Evolutionary conservation across 1,140 invertebrate species (phyloP).

Genomic region (Drosophila oshimai): DNA sequence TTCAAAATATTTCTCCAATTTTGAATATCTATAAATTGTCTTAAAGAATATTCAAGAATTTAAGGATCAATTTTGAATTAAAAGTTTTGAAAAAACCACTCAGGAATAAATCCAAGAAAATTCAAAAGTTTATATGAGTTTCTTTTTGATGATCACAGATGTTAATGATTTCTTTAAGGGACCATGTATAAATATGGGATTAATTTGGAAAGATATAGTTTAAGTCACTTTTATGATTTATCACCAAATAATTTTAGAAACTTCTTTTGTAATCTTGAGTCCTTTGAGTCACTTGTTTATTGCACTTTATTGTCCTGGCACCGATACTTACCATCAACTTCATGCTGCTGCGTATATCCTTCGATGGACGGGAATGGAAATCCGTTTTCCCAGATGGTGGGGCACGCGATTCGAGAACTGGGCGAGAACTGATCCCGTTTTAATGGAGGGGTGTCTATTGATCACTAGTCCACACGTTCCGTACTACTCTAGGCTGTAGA

Average conservation of each 20-base stretch:
- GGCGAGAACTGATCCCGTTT: conserved; percentile 39
- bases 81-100: too few species aligned
- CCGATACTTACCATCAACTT: conserved; percentile 72
- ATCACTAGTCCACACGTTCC: conserved; percentile 56
- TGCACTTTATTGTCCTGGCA: conserved; percentile 6
- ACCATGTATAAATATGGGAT: too few species aligned
- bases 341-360: conserved; percentile 68
- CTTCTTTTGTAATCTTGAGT: neutral
- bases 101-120: too few species aligned
- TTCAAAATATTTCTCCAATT: too few species aligned
- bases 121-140: too few species aligned
- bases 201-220: too few species aligned
- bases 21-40: too few species aligned
- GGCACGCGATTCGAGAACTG: conserved; percentile 19
- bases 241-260: neutral
- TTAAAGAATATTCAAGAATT: too few species aligned
- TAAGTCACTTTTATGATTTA: neutral
- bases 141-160: too few species aligned
- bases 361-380: conserved; percentile 43
- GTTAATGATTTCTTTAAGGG: too few species aligned
- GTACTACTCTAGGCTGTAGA: conserved; percentile 62
- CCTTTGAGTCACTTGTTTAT: conserved; percentile 32
- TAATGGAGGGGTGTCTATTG: conserved; percentile 13
- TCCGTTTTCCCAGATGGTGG: conserved; percentile 27
- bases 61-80: too few species aligned